phyloP scores from a whole-genome alignment of 2,113 vertebrate genomes.

The Tachysurus fulvidraco region DNA sequence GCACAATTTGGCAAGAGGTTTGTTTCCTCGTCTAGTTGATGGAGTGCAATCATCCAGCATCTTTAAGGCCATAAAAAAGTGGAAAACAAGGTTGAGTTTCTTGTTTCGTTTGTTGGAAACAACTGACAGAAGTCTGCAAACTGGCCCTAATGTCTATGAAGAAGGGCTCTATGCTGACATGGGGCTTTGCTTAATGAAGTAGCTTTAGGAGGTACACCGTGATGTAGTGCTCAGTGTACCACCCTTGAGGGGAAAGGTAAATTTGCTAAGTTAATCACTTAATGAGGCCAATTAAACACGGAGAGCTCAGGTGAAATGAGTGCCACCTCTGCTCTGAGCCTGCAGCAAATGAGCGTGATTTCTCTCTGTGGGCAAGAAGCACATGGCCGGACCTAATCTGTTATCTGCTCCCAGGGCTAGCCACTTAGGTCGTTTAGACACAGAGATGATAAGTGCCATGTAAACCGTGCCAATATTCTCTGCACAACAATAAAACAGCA shows the following conservation, averaged over 20 bases:
- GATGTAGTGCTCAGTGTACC: conserved; percentile 65
- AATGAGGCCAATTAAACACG: conserved; percentile 78
- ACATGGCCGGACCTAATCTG: conserved; percentile 53
- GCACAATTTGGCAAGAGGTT: conserved; percentile 33
- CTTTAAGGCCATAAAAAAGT: conserved; percentile 6
- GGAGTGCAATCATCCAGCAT: neutral
- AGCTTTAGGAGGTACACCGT: conserved; percentile 64
- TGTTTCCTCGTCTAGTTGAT: conserved; percentile 7
- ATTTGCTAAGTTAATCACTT: conserved; percentile 80
- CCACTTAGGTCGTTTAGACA: conserved; percentile 48
- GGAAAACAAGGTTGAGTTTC: neutral
- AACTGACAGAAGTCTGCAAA: conserved; percentile 51
- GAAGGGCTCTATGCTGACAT: conserved; percentile 58
- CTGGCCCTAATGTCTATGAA: conserved; percentile 58
- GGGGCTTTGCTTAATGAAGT: conserved; percentile 67
- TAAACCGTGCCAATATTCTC: conserved; percentile 36
- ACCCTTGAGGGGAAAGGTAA: conserved; percentile 73
- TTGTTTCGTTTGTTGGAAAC: conserved; percentile 6
- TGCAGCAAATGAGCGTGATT: conserved; percentile 65
- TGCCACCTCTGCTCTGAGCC: conserved; percentile 67
- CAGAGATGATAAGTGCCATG: conserved; percentile 23
- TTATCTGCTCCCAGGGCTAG: conserved; percentile 34
- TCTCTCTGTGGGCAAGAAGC: conserved; percentile 57
- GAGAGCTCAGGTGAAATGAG: conserved; percentile 70
- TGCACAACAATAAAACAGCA: conserved; percentile 5